Percentiles rank a stretch among this genome's conserved stretches.
These are phyloP conservation scores for Lissocephala sabroskyi DNA, from an alignment of 2,888 invertebrate species.

Conservation along the genomic window DNA sequence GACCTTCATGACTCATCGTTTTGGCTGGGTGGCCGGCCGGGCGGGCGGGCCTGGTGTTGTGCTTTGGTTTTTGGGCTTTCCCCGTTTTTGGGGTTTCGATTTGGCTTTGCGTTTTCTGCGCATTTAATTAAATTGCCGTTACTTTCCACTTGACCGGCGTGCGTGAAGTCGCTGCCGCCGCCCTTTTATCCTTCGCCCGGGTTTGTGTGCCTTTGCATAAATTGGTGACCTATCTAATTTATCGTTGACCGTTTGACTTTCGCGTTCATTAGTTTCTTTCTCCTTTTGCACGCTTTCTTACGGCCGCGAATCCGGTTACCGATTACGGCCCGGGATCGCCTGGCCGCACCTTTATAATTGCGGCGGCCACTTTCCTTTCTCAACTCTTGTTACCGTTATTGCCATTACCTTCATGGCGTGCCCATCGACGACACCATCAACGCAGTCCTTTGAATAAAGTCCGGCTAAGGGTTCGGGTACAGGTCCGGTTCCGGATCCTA, in stretches of 20 bases:
- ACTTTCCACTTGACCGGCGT: too few species aligned
- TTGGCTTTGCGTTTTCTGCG: slow-evolving; percentile 19
- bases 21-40: slow-evolving; percentile 12
- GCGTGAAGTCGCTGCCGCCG: slow-evolving; percentile 33
- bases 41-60: background rate
- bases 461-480: too few species aligned
- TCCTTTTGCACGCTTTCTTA: slow-evolving; percentile 2
- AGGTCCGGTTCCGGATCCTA: too few species aligned
- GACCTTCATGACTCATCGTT: slow-evolving; percentile 73
- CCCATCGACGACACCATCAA: too few species aligned
- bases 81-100: slow-evolving; percentile 1
- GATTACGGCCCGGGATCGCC: too few species aligned
- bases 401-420: too few species aligned
- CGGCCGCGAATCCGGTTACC: background rate
- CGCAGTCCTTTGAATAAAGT: slow-evolving; percentile 5
- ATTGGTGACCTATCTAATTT: slow-evolving; percentile 48
- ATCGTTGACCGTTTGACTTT: slow-evolving; percentile 53
- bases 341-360: slow-evolving; percentile 27
- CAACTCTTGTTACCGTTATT: too few species aligned
- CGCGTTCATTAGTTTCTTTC: slow-evolving; percentile 41
- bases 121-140: slow-evolving; percentile 59
- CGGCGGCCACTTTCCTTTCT: too few species aligned
- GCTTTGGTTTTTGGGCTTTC: slow-evolving; percentile 10
- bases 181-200: slow-evolving; percentile 19
- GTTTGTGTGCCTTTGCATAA: slow-evolving; percentile 32